A percentile compares a stretch with the other conserved stretches of the same genome.
These are phyloP conservation scores for Lycodopsis pacificus DNA, from an alignment of 2,797 vertebrate genomes.

Conservation along the genomic window DNA sequence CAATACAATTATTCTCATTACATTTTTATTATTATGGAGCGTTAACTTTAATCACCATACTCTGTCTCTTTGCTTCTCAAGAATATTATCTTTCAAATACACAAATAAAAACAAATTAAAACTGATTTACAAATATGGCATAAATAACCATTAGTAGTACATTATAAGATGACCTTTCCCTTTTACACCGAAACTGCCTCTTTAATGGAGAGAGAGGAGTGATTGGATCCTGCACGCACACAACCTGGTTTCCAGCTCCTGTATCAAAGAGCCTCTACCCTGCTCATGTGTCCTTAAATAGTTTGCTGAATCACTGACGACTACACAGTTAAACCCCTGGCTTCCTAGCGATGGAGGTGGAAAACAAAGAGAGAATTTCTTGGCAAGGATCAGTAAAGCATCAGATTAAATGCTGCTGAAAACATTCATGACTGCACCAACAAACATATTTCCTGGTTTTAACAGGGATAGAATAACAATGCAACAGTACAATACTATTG, in stretches of 20 bases:
- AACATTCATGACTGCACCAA: slow-evolving; percentile 13
- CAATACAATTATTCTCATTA: background rate
- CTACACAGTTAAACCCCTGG: background rate
- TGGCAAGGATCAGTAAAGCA: background rate
- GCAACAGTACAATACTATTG: background rate
- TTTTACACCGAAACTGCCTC: slow-evolving; percentile 12
- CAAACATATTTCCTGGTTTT: slow-evolving; percentile 4
- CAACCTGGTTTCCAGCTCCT: background rate
- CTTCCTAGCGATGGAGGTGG: background rate
- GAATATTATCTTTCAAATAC: background rate
- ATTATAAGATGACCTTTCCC: background rate
- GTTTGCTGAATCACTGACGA: background rate
- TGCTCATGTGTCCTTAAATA: background rate
- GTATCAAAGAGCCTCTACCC: background rate
- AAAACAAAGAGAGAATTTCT: background rate
- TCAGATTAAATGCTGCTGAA: slow-evolving; percentile 24
- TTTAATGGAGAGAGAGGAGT: slow-evolving; percentile 1
- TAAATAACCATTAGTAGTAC: background rate
- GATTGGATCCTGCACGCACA: background rate
- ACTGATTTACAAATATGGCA: background rate
- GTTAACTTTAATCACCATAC: background rate
- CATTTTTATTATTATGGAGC: background rate
- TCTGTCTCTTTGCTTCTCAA: background rate
- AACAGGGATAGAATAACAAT: background rate
- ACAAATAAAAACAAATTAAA: background rate